These are phyloP conservation scores for Yponomeuta evonymella DNA, from an alignment of 2,888 invertebrate genomes.

Conservation along the genomic window DNA sequence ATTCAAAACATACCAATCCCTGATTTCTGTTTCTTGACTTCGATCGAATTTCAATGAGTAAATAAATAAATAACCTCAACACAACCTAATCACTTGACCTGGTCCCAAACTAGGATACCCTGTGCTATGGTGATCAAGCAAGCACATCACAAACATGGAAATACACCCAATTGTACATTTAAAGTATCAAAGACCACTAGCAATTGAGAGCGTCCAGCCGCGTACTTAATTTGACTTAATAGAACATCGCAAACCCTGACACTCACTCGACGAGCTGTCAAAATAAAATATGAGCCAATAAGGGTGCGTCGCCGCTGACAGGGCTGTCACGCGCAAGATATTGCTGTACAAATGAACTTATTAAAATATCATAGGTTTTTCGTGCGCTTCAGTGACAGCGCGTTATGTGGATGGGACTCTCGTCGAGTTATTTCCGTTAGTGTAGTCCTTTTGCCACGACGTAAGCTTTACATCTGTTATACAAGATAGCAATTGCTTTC, in stretches of 20 bases:
- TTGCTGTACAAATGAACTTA: slow-evolving; percentile 66
- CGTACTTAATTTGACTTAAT: not conserved
- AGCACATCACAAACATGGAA: too few species aligned
- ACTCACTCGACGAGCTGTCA: slow-evolving; percentile 53
- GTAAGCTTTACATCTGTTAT: not conserved
- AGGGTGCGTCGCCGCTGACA: slow-evolving; percentile 58
- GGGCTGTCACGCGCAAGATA: slow-evolving; percentile 62
- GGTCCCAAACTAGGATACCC: too few species aligned
- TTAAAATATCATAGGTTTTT: slow-evolving; percentile 47
- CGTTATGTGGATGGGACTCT: slow-evolving; percentile 21
- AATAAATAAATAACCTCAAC: too few species aligned
- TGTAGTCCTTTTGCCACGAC: not conserved
- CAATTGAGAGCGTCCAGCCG: not conserved
- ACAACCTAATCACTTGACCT: too few species aligned
- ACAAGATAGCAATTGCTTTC: too few species aligned
- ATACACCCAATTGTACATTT: too few species aligned
- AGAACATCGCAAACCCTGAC: slow-evolving; percentile 40
- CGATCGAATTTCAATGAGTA: too few species aligned
- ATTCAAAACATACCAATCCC: too few species aligned
- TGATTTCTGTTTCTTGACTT: too few species aligned
- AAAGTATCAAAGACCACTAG: too few species aligned
- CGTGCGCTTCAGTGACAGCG: slow-evolving; percentile 59
- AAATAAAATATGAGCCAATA: slow-evolving; percentile 74
- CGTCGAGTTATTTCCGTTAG: slow-evolving; percentile 1
- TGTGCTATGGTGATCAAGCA: too few species aligned